A percentile compares a stretch with the other conserved stretches of the same genome.
These are phyloP conservation scores for Cyclopterus lumpus DNA, from an alignment of 2,797 vertebrate genomes.

Conservation along the genomic window DNA sequence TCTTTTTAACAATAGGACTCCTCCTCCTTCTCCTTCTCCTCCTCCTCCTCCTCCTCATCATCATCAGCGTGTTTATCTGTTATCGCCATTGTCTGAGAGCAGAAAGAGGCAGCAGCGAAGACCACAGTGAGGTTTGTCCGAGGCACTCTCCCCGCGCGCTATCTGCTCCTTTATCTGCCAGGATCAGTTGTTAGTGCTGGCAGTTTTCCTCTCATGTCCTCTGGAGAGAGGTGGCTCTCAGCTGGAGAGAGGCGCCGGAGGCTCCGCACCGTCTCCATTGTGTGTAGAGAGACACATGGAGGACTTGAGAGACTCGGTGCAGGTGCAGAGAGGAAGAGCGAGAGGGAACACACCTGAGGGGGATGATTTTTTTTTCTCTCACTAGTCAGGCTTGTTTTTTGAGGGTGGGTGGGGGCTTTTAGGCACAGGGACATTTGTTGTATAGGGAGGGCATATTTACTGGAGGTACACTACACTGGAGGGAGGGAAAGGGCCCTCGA, in stretches of 20 bases:
- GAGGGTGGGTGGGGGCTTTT: constrained; percentile 48
- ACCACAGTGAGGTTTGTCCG: constrained; percentile 59
- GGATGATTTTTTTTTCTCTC: constrained; percentile 41
- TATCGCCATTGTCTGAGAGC: constrained; percentile 40
- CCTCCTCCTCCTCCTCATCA: constrained; percentile 1
- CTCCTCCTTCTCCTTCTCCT: constrained; percentile 4
- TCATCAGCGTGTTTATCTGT: constrained; percentile 6
- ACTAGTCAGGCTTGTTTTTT: constrained; percentile 70
- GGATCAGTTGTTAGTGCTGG: constrained; percentile 84
- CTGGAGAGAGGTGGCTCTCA: constrained; percentile 84
- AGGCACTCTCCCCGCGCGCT: constrained; percentile 63
- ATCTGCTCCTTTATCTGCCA: constrained; percentile 80
- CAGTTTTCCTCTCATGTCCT: constrained; percentile 79
- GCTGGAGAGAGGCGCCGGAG: constrained; percentile 81
- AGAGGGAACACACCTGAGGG: constrained; percentile 80
- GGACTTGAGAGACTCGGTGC: constrained; percentile 79
- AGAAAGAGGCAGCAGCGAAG: constrained; percentile 34
- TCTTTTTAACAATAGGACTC: not conserved
- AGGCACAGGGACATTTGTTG: constrained; percentile 70
- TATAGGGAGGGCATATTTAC: constrained; percentile 64
- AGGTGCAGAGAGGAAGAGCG: constrained; percentile 77
- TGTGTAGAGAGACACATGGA: constrained; percentile 76
- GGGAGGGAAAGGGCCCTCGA: constrained; percentile 38
- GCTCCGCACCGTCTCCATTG: constrained; percentile 79
- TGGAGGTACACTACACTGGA: constrained; percentile 61